Evolutionary conservation across 2,888 invertebrate genomes (phyloP).

Genomic region (Heteromyza rotundicornis): DNA sequence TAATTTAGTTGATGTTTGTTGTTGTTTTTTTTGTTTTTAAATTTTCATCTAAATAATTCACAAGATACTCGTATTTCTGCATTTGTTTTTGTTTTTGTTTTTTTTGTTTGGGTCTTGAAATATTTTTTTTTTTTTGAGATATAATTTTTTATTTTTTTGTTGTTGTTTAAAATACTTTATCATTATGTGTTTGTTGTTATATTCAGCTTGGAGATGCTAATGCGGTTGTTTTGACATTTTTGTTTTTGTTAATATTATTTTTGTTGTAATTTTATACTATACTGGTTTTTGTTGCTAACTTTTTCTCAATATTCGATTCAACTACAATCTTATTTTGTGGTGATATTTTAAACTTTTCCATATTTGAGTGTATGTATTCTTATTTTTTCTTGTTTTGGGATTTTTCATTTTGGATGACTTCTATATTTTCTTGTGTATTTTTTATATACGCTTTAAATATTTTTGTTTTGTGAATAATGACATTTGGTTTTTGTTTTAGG

Average conservation of each 20-base stretch:
- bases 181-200: background rate
- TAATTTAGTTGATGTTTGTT: constrained; percentile 47
- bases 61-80: background rate
- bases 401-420: background rate
- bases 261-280: background rate
- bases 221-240: background rate
- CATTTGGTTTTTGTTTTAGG: background rate
- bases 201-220: background rate
- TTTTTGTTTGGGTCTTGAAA: background rate
- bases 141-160: background rate
- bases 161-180: background rate
- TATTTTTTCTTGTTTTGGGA: background rate
- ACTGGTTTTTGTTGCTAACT: background rate
- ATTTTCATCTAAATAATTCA: constrained; percentile 3
- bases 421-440: background rate
- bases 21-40: constrained; percentile 33
- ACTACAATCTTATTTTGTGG: background rate
- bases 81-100: background rate
- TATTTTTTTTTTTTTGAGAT: too few species aligned
- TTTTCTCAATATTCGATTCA: background rate
- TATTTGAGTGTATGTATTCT: too few species aligned
- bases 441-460: background rate
- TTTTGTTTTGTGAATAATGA: background rate
- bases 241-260: background rate
- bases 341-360: background rate